Base-by-base conservation (phyloP, 2,113 vertebrate genomes). In the Ovibos moschatus region DNA sequence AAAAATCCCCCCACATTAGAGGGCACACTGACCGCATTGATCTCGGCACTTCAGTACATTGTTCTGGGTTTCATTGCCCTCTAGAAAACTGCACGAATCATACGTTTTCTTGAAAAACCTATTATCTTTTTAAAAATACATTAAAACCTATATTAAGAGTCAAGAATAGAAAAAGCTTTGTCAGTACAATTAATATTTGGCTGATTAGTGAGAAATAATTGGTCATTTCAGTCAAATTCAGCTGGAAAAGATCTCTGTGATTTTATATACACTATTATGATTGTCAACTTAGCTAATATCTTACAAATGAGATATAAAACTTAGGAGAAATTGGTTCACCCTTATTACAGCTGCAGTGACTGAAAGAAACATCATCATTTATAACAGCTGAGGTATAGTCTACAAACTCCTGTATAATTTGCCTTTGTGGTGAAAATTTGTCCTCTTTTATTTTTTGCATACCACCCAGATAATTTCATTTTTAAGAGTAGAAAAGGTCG, bases 191-290 rank as follows among this genome's bases (percentile, higher is more conserved):
- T 89, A 87, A 25, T 85, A 85, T 86, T 43, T 47, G 82, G 83
- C 55, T 95, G 23, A 97, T 98, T 87, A 89, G 25, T 64, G 19
- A 57, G 58, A 95, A 94, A 94, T 45, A 83, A 5, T 60, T 78
- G 89, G 76, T 21, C 17, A n/a, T 96, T 95, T 51, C 15, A 47
- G 33, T 94, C 53, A 93, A 95, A 93, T 97, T 89, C 84, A 79
- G n/a, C n/a, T 40, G 57, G 27, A 97, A 85, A 79, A 64, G 27
- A 74, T 95, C 94, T 67, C 89, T 23, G n/a, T 87, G 43, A 84
- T 93, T 95, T 43, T 17, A 93, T 67, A 83, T 95, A 91, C 71
- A 96, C 94, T 93, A 87, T 91, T 93, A 81, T 88, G 96, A 96
- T 97, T 92, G 58, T 60, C 92, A 95, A 57, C 86, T 93, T 93